Evolutionary conservation across 2,888 invertebrate species (phyloP), one percentile per base, ranked within the genome.

Genomic region (Hydroisotoma schaefferi): DNA sequence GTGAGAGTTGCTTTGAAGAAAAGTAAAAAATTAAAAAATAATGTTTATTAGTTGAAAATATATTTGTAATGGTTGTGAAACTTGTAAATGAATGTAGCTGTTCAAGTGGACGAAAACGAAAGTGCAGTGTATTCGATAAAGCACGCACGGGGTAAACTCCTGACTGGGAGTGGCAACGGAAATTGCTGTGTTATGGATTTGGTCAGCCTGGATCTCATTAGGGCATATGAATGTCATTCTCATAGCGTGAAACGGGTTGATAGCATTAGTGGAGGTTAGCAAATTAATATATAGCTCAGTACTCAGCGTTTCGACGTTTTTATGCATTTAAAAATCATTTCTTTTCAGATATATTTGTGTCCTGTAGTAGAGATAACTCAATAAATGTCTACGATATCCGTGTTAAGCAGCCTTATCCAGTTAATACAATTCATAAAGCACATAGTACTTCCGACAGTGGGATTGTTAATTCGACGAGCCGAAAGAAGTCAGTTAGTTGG

Each of bases 161-260:
- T 25, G 2, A 37, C 33, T 2, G 53, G 53, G 40, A 53, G 26
- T 5, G 53, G 53, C 4, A 23, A 28, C 8, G 53, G 53, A 12
- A 5, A 23, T 18, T 6, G 33, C 2, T 6, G 37, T 2, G 5
- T 52, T 29, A 5, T 52, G 33, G 52, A 33, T 23, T 15, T 37
- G 10, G 4, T 8, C 18, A 27, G n/a, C 5, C 23, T 52, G 20
- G 37, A 29, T 8, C 18, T 33, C 5, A 5, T 52, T 10, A 38
- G 37, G 8, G 43, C n/a, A 3, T 53, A 33, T 40, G 12, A n/a
- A 8, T 29, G 26, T 5, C 53, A 53, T 26, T 20, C 15, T 12
- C 38, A 53, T 22, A 22, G 37, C n/a, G 20, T 53, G n/a, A 53
- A 53, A 25, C 38, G 43, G 20, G 53, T 53, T 10, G 53, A 40